These are phyloP conservation scores for Drosophila tani DNA, from an alignment of 1,140 invertebrate genomes.

Conservation along the genomic window DNA sequence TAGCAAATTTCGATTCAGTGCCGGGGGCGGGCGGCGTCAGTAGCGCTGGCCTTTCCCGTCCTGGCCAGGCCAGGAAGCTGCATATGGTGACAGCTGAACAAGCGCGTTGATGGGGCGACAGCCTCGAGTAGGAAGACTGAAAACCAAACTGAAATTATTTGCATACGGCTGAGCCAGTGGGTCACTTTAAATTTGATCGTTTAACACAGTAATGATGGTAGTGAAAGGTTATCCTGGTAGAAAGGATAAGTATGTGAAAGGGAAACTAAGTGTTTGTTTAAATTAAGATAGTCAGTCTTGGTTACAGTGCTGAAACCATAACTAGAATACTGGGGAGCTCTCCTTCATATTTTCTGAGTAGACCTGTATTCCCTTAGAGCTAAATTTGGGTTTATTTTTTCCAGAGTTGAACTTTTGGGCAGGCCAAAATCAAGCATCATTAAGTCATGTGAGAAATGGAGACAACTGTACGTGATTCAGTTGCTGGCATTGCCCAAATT, in stretches of 20 bases:
- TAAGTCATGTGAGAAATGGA: conserved; percentile 54
- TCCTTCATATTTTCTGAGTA: too few relatives aligned
- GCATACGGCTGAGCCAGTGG: conserved; percentile 33
- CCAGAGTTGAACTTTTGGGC: conserved; percentile 18
- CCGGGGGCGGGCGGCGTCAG: conserved; percentile 36
- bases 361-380: not conserved
- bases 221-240: conserved; percentile 7
- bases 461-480: conserved; percentile 54
- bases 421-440: conserved; percentile 36
- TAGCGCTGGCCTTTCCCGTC: conserved; percentile 24
- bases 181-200: conserved; percentile 30
- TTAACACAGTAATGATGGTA: conserved; percentile 6
- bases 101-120: conserved; percentile 56
- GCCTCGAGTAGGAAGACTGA: conserved; percentile 28
- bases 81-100: conserved; percentile 71
- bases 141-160: conserved; percentile 25
- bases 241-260: not conserved
- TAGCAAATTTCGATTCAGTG: conserved; percentile 41
- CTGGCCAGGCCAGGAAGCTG: conserved; percentile 55
- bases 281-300: too few relatives aligned
- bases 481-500: conserved; percentile 73
- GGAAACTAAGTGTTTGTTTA: not conserved
- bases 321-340: too few relatives aligned
- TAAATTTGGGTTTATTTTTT: not conserved
- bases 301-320: too few relatives aligned